Conservation (phyloP, 2,113 vertebrate genomes). For the Sitta europaea region DNA sequence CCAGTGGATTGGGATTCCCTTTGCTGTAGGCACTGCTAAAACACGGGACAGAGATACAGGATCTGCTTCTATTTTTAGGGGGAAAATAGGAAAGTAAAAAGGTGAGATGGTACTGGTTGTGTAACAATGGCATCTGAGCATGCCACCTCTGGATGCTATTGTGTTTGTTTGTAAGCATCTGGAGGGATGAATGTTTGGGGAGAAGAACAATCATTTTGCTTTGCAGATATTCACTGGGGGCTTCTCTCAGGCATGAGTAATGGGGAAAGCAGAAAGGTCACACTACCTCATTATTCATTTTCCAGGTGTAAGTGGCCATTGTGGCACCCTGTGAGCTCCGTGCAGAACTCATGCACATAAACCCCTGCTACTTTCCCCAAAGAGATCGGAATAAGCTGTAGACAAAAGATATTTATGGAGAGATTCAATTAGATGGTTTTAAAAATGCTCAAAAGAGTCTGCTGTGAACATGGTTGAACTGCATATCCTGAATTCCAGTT, state of each 20-base stretch:
- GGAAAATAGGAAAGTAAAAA: not conserved
- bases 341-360: not conserved
- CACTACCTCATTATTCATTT: not conserved
- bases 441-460: not conserved
- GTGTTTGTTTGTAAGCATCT: not conserved
- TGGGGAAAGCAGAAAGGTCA: not conserved
- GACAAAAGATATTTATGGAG: not conserved
- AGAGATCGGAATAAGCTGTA: not conserved
- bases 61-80: not conserved
- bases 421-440: not conserved
- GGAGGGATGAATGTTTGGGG: not conserved
- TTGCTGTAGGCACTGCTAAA: not conserved
- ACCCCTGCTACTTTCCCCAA: not conserved
- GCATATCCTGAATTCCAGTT: not conserved
- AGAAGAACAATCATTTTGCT: not conserved
- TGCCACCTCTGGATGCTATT: rapidly evolving
- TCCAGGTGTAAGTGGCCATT: not conserved
- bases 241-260: not conserved
- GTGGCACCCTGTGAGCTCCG: not conserved
- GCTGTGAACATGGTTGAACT: not conserved
- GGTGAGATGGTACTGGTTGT: rapidly evolving
- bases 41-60: not conserved
- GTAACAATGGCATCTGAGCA: not conserved
- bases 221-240: not conserved
- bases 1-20: not conserved